Conservation (phyloP, 2,888 invertebrate species). For the Falcaria lacertinaria region DNA sequence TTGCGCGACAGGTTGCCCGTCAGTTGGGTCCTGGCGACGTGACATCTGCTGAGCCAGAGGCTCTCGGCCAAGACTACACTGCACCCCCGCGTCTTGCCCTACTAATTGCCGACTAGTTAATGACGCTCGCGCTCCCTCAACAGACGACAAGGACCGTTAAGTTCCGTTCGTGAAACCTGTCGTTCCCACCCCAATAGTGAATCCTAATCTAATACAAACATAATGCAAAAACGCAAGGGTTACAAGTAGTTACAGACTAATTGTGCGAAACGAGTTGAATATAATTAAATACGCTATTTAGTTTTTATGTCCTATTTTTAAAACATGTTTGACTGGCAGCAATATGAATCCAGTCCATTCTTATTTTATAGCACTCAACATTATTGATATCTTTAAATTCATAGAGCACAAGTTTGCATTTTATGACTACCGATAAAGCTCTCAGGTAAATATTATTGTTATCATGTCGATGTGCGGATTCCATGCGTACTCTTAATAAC, state of each 20-base stretch:
- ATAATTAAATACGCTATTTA: conserved; percentile 25
- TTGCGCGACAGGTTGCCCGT: conserved; percentile 76
- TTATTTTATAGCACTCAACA: conserved; percentile 4
- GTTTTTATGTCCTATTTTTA: conserved; percentile 35
- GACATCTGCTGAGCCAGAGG: conserved; percentile 63
- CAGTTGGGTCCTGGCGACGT: conserved; percentile 49
- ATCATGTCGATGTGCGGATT: no score
- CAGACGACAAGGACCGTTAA: conserved; percentile 71
- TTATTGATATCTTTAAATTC: background rate
- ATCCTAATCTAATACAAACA: conserved; percentile 40
- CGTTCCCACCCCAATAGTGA: conserved; percentile 47
- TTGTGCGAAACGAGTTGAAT: conserved; percentile 64
- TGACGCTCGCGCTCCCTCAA: conserved; percentile 44
- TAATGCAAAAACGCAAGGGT: conserved; percentile 69
- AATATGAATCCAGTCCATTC: conserved; percentile 8
- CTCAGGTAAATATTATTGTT: no score
- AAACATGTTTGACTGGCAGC: conserved; percentile 24
- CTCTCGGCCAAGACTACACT: conserved; percentile 56
- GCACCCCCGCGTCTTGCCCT: conserved; percentile 70
- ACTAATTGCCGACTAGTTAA: conserved; percentile 57
- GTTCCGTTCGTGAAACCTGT: conserved; percentile 73
- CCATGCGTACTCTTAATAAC: no score
- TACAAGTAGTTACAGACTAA: conserved; percentile 66
- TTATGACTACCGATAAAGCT: background rate
- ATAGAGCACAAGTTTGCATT: background rate